phyloP scores from a whole-genome alignment of 2,888 invertebrate genomes.

The Aspidapion aeneum region DNA sequence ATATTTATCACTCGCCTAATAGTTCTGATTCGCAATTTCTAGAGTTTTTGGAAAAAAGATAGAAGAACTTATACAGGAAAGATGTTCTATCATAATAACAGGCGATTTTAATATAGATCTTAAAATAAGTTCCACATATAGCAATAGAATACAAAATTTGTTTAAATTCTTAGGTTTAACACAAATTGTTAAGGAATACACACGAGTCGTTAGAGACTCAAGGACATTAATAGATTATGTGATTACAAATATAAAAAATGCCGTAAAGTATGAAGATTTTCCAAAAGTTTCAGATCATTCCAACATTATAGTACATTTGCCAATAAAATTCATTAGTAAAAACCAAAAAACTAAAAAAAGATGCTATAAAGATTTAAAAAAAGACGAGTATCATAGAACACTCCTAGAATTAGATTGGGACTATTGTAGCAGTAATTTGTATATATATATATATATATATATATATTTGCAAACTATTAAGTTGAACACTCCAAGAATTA shows the following conservation, averaged over 20 bases:
- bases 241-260: background rate
- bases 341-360: too few species aligned
- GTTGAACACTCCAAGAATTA: background rate
- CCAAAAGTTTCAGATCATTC: background rate
- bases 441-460: too few species aligned
- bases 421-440: background rate
- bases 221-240: background rate
- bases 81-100: background rate
- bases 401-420: background rate
- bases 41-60: background rate
- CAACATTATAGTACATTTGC: background rate
- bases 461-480: too few species aligned
- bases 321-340: too few species aligned
- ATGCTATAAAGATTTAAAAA: background rate
- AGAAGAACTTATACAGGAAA: constrained; percentile 1
- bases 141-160: background rate
- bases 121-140: background rate
- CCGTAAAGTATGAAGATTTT: background rate
- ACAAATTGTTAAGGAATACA: constrained; percentile 3
- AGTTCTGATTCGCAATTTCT: background rate
- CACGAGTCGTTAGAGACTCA: constrained; percentile 2
- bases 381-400: background rate
- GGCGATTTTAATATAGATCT: constrained; percentile 5
- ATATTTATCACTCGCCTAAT: background rate
- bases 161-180: background rate